These are phyloP conservation scores for Drosophila antonietae DNA, from an alignment of 2,888 invertebrate genomes.

Conservation along the genomic window DNA sequence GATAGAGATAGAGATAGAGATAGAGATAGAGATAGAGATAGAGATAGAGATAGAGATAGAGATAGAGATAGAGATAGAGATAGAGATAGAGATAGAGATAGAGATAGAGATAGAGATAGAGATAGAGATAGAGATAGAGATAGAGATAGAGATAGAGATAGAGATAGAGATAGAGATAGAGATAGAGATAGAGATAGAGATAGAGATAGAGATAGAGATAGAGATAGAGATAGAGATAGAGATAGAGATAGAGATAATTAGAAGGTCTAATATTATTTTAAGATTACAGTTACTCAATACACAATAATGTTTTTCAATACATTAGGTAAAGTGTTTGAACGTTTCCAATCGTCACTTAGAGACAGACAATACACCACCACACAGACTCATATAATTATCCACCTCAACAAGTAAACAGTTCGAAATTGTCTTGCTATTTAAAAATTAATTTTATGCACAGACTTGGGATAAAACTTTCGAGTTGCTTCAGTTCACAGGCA, in stretches of 20 bases:
- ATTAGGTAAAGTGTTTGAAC: conserved; percentile 24
- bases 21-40: neutral
- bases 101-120: neutral
- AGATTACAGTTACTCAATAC: no score
- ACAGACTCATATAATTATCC: conserved; percentile 63
- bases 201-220: neutral
- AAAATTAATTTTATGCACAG: conserved; percentile 73
- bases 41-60: neutral
- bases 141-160: neutral
- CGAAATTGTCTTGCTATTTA: conserved; percentile 54
- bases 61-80: neutral
- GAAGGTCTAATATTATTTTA: no score
- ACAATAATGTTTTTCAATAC: neutral
- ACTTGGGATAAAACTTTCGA: conserved; percentile 40
- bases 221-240: neutral
- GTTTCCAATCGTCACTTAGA: conserved; percentile 31
- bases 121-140: neutral
- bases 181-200: neutral
- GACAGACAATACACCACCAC: conserved; percentile 30
- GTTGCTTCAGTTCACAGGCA: conserved; percentile 10
- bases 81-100: neutral
- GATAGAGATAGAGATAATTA: neutral
- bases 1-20: neutral
- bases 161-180: neutral
- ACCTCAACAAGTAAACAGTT: conserved; percentile 29